phyloP scores from a whole-genome alignment of 1,140 invertebrate genomes.

The Zophobas atratus region DNA sequence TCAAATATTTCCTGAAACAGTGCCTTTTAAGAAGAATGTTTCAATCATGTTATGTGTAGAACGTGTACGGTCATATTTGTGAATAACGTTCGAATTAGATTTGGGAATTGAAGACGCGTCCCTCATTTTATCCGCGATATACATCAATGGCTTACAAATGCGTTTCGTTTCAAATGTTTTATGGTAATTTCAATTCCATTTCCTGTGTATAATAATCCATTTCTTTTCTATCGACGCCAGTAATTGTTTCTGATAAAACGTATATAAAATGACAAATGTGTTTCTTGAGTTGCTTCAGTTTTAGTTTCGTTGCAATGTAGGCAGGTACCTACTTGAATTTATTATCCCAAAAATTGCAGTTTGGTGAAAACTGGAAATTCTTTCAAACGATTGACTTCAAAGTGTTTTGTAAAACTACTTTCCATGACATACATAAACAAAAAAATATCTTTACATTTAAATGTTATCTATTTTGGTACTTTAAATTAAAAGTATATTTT shows the following conservation, averaged over 20 bases:
- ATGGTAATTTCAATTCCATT: slow-evolving; percentile 33
- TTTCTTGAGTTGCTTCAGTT: not conserved
- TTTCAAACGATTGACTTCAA: no score
- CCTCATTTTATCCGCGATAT: slow-evolving; percentile 42
- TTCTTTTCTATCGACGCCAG: slow-evolving; percentile 5
- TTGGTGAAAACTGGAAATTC: no score
- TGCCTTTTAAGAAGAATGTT: slow-evolving; percentile 46
- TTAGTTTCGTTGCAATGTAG: not conserved
- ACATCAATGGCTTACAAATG: slow-evolving; percentile 44
- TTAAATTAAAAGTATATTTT: no score
- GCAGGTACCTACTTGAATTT: no score
- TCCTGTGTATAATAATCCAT: slow-evolving; percentile 15
- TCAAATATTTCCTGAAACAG: slow-evolving; percentile 26
- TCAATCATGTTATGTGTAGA: slow-evolving; percentile 48
- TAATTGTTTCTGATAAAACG: slow-evolving; percentile 20
- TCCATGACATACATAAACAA: no score
- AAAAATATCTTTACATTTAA: no score
- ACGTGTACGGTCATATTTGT: slow-evolving; percentile 51
- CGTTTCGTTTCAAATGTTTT: slow-evolving; percentile 42
- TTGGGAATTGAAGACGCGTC: slow-evolving; percentile 46
- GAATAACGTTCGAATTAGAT: slow-evolving; percentile 50
- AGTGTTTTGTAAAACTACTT: no score
- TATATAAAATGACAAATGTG: slow-evolving; percentile 1
- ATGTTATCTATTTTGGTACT: no score
- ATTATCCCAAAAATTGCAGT: no score